phyloP scores from a whole-genome alignment of 2,888 invertebrate species.

The Oxycera nigricornis region DNA sequence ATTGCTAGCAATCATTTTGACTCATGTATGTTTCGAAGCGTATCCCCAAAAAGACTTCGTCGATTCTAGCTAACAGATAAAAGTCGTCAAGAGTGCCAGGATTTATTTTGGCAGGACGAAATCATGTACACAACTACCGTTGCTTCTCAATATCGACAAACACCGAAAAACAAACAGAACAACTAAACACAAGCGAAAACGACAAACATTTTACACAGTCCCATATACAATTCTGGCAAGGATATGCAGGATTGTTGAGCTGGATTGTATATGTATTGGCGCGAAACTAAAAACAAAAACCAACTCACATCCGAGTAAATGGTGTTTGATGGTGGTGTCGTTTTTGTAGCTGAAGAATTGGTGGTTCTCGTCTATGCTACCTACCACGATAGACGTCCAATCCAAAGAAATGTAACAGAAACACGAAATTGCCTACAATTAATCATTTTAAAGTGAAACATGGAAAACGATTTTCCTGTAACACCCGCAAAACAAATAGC shows the following conservation, averaged over 20 bases:
- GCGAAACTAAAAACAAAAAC: slow-evolving; percentile 19
- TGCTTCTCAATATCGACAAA: too few species aligned
- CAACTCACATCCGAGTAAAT: slow-evolving; percentile 10
- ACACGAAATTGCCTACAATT: slow-evolving; percentile 37
- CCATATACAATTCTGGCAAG: not conserved
- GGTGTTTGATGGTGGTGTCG: slow-evolving; percentile 24
- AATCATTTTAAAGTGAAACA: slow-evolving; percentile 44
- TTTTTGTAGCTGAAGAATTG: not conserved
- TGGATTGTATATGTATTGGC: not conserved
- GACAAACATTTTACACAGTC: not conserved
- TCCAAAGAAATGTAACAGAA: slow-evolving; percentile 33
- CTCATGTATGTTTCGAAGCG: slow-evolving; percentile 13
- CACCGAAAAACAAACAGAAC: too few species aligned
- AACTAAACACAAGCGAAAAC: not conserved
- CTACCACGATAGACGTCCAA: slow-evolving; percentile 4
- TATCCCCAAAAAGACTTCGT: not conserved
- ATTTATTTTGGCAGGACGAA: not conserved
- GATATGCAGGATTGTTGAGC: too few species aligned
- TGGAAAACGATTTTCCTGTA: slow-evolving; percentile 43
- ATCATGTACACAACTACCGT: not conserved
- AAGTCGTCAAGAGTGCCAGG: slow-evolving; percentile 14
- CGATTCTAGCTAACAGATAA: not conserved
- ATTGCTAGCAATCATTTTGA: slow-evolving; percentile 38
- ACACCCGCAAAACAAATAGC: slow-evolving; percentile 42
- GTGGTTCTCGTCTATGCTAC: not conserved